These are phyloP conservation scores for Ctenicera cuprea DNA, from an alignment of 2,888 invertebrate species.

Conservation along the genomic window DNA sequence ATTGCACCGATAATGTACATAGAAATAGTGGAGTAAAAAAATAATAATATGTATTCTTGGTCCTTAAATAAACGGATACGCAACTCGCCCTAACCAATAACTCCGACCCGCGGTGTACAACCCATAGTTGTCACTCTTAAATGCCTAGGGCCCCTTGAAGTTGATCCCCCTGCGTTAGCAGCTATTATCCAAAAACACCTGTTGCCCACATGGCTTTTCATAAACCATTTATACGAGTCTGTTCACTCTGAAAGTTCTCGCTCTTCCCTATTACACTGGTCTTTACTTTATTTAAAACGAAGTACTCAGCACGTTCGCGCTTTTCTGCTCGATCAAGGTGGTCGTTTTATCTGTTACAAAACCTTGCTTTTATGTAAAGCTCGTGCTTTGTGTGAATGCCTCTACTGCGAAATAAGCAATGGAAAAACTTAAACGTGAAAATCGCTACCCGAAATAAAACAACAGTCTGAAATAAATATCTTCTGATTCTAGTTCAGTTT, in stretches of 20 bases:
- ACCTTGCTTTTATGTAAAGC: too few relatives aligned
- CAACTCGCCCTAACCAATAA: too few relatives aligned
- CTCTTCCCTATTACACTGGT: constrained; percentile 7
- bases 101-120: constrained; percentile 1
- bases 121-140: not conserved
- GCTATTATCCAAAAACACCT: constrained; percentile 50
- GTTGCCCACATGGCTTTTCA: constrained; percentile 52
- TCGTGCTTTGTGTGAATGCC: too few relatives aligned
- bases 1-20: too few relatives aligned
- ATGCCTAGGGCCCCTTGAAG: constrained; percentile 26
- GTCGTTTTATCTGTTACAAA: not conserved
- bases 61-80: too few relatives aligned
- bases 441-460: too few relatives aligned
- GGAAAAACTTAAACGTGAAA: too few relatives aligned
- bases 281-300: constrained; percentile 35
- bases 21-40: too few relatives aligned
- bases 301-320: constrained; percentile 15
- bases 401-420: too few relatives aligned
- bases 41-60: too few relatives aligned
- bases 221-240: constrained; percentile 46
- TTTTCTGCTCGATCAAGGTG: constrained; percentile 11
- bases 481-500: too few relatives aligned
- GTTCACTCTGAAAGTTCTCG: constrained; percentile 28
- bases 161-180: constrained; percentile 38
- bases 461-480: too few relatives aligned